Conservation (phyloP, 2,888 invertebrate species). For the Drosophila mimica region DNA sequence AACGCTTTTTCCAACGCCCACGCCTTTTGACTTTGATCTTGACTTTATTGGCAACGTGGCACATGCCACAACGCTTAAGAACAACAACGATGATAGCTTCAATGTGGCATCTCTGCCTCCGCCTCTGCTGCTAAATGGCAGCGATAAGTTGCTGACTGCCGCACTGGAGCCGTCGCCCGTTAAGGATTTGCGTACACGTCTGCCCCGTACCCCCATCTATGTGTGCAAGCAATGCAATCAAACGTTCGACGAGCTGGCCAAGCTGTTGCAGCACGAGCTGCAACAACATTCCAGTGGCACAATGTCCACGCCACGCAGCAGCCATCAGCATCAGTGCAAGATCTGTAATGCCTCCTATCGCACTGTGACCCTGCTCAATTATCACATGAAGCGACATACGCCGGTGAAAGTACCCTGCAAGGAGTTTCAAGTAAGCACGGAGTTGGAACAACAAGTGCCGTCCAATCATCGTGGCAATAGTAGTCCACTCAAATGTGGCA, state of each 20-base stretch:
- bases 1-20: slow-evolving; percentile 55
- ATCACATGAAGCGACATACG: slow-evolving; percentile 75
- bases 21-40: slow-evolving; percentile 61
- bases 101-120: slow-evolving; percentile 10
- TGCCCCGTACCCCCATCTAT: slow-evolving; percentile 49
- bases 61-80: slow-evolving; percentile 19
- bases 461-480: slow-evolving; percentile 50
- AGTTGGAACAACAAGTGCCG: slow-evolving; percentile 51
- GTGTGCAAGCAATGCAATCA: slow-evolving; percentile 63
- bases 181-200: slow-evolving; percentile 39
- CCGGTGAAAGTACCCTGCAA: slow-evolving; percentile 59
- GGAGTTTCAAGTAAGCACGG: slow-evolving; percentile 47
- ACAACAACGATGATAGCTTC: slow-evolving; percentile 28
- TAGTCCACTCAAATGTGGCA: slow-evolving; percentile 56
- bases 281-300: slow-evolving; percentile 50
- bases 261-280: slow-evolving; percentile 59
- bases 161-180: slow-evolving; percentile 43
- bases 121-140: slow-evolving; percentile 53
- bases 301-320: slow-evolving; percentile 24
- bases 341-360: slow-evolving; percentile 74
- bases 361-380: slow-evolving; percentile 67
- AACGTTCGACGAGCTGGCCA: slow-evolving; percentile 61
- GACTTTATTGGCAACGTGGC: slow-evolving; percentile 47
- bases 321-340: slow-evolving; percentile 64
- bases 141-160: slow-evolving; percentile 56